These are phyloP conservation scores for Parasteatoda lunata DNA, from an alignment of 2,888 invertebrate genomes.

Conservation along the genomic window DNA sequence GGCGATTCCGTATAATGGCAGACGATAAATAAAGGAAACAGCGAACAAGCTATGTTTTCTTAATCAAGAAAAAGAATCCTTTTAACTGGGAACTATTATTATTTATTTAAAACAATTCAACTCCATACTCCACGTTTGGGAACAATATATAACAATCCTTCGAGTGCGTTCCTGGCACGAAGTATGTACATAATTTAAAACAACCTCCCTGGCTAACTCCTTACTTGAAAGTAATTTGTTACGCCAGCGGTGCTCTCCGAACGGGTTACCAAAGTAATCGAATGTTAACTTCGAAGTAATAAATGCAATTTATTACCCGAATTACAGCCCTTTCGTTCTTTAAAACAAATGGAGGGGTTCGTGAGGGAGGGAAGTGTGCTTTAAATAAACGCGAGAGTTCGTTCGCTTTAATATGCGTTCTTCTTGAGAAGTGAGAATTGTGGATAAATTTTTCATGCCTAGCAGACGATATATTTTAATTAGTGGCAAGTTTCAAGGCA, in stretches of 20 bases:
- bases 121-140: not conserved
- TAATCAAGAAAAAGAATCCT: not conserved
- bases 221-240: constrained; percentile 63
- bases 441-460: constrained; percentile 64
- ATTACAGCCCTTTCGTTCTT: constrained; percentile 41
- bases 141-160: constrained; percentile 21
- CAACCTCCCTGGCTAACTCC: constrained; percentile 29
- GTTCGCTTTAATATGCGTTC: constrained; percentile 40
- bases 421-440: constrained; percentile 26
- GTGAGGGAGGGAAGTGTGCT: constrained; percentile 38
- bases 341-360: constrained; percentile 39
- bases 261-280: constrained; percentile 57
- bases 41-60: not conserved
- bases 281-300: constrained; percentile 64
- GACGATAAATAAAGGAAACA: constrained; percentile 2
- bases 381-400: constrained; percentile 48
- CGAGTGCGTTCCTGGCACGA: not conserved
- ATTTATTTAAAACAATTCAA: constrained; percentile 45
- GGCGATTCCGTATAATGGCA: not conserved
- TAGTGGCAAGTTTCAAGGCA: constrained; percentile 24
- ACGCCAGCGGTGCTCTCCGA: constrained; percentile 20
- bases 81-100: constrained; percentile 13
- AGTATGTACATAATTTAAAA: constrained; percentile 61
- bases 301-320: constrained; percentile 68
- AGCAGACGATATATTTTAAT: constrained; percentile 65